Conservation (phyloP, 2,797 vertebrate genomes). For the Sebastes nivosus region DNA sequence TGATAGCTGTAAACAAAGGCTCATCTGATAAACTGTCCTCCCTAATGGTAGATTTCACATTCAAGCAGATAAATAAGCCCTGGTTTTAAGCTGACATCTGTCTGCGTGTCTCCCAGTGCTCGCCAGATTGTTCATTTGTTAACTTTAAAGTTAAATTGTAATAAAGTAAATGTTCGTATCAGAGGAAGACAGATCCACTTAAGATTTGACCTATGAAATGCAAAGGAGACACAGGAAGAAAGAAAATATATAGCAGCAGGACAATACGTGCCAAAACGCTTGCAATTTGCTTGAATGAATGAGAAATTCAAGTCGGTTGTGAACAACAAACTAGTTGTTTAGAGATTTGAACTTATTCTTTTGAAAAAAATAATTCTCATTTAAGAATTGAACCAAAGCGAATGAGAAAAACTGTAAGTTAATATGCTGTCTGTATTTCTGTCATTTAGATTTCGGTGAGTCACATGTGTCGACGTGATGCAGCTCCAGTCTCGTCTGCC, state of each 20-base stretch:
- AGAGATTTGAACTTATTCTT: no score
- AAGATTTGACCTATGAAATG: background rate
- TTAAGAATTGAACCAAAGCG: no score
- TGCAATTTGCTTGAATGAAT: no score
- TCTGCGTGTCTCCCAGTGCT: background rate
- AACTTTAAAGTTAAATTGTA: background rate
- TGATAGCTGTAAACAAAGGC: slow-evolving; percentile 76
- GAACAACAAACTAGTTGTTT: no score
- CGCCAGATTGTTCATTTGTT: background rate
- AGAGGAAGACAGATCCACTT: background rate
- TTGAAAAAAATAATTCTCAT: no score
- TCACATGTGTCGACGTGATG: slow-evolving; percentile 41
- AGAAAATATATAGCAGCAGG: background rate
- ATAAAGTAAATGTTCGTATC: background rate
- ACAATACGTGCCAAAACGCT: background rate
- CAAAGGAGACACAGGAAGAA: background rate
- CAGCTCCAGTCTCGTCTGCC: background rate
- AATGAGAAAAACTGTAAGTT: background rate
- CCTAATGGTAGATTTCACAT: slow-evolving; percentile 48
- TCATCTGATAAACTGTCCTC: slow-evolving; percentile 34
- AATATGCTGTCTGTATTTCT: background rate
- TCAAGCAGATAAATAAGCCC: slow-evolving; percentile 8
- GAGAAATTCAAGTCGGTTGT: no score
- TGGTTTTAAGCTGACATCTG: slow-evolving; percentile 40
- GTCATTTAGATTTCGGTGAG: background rate